These are phyloP conservation scores for Psittacula derbiana DNA, from an alignment of 2,797 vertebrate genomes.

Conservation along the genomic window DNA sequence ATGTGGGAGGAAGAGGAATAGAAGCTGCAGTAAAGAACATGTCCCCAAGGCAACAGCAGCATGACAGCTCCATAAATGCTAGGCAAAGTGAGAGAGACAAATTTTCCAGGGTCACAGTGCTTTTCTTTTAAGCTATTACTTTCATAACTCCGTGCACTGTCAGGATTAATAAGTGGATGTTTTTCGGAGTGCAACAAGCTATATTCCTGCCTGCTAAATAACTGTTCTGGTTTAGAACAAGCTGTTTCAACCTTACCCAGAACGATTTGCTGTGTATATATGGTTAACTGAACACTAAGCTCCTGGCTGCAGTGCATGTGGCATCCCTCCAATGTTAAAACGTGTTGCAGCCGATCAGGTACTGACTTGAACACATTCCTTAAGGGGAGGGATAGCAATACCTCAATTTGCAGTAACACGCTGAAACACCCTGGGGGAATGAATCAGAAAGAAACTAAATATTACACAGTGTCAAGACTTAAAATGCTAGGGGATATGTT, in stretches of 20 bases:
- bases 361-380: constrained; percentile 63
- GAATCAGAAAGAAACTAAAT: constrained; percentile 38
- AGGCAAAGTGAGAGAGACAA: background rate
- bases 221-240: background rate
- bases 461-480: constrained; percentile 41
- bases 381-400: background rate
- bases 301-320: background rate
- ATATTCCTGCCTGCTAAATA: background rate
- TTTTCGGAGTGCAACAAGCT: background rate
- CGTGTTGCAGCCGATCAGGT: constrained; percentile 62
- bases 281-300: background rate
- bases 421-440: constrained; percentile 9
- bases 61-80: background rate
- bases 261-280: background rate
- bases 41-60: background rate
- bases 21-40: background rate
- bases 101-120: background rate
- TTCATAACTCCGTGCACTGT: background rate
- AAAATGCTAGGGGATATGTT: constrained; percentile 14
- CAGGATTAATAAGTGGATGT: background rate
- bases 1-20: background rate
- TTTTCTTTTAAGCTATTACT: background rate
- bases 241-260: background rate
- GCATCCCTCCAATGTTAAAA: constrained; percentile 43
- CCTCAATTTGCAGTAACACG: constrained; percentile 11